phyloP scores from a whole-genome alignment of 2,888 invertebrate genomes.

The Ophion costatus region DNA sequence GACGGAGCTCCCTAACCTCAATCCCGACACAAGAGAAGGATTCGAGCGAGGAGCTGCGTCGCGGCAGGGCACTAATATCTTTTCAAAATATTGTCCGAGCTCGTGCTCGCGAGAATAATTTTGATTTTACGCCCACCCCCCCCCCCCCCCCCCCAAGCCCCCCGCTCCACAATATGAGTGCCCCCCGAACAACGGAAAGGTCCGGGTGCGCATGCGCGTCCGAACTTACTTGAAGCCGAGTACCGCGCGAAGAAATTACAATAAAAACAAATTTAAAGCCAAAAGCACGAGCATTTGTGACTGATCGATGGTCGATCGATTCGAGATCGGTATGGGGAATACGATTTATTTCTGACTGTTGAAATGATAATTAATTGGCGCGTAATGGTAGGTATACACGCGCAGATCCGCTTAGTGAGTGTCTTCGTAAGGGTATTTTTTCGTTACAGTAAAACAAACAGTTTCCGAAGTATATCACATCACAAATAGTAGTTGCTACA shows the following conservation, averaged over 20 bases:
- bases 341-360: background rate
- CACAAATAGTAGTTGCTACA: constrained; percentile 82
- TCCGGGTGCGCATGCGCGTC: constrained; percentile 79
- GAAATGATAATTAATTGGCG: constrained; percentile 18
- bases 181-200: constrained; percentile 66
- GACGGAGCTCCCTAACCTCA: constrained; percentile 65
- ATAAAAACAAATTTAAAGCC: background rate
- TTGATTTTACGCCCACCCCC: constrained; percentile 74
- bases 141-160: constrained; percentile 53
- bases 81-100: constrained; percentile 82
- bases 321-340: constrained; percentile 3
- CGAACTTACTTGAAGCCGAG: constrained; percentile 76
- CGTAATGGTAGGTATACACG: constrained; percentile 21
- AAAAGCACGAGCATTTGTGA: background rate
- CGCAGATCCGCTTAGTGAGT: constrained; percentile 78
- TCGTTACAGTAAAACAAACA: constrained; percentile 82
- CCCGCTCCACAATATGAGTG: constrained; percentile 43
- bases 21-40: constrained; percentile 32
- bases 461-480: constrained; percentile 81
- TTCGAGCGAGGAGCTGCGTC: constrained; percentile 68
- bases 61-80: constrained; percentile 74
- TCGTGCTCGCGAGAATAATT: constrained; percentile 79
- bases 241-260: constrained; percentile 47
- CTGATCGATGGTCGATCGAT: background rate
- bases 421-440: constrained; percentile 83